Base-by-base conservation (phyloP, 92 coral and sea anemone genomes). In the Porites cylindrica region DNA sequence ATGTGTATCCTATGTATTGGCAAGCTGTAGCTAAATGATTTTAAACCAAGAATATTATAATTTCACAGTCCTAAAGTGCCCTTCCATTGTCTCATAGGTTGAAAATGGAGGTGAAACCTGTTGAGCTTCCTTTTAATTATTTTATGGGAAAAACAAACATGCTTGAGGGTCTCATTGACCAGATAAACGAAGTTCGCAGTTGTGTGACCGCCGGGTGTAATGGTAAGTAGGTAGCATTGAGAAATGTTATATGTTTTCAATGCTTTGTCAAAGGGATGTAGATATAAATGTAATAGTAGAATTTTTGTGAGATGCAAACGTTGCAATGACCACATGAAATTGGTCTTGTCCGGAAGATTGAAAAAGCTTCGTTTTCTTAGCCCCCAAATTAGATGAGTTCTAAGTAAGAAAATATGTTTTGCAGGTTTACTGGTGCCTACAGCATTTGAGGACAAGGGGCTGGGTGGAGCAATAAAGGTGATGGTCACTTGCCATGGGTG, bases 351-450 rank as follows among this genome's bases (percentile, higher is more conserved):
- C 10, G 56, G 10, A 52, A 52, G 64, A 60, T 10, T 10, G 18
- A 14, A 6, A 14, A 60, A 60, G 18, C 64, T 60, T 60, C 64
- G 10, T 14, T 60, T 52, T 10, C 14, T 14, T 3, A 79, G 19
- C 17, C 64, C 29, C 20, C 10, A 3, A 60, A 3, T 3, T 66
- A 50, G 29, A 47, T 47, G 19, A 66, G 63, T 67, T 80, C 19
- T 20, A 66, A 70, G 7, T 1, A 1, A 18, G 54, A 12, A 32
- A 70, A 70, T 20, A n/a, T 43, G 47, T 82, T 76, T 76, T 68
- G 17, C n/a, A 89, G 92, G 85, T 56, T 21, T 75, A 56, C 85
- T 84, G 51, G 80, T 89, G 54, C 92, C 89, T 76, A 72, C 84
- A 18, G 52, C 51, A 8, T 53, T 58, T 20, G 7, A 79, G 6